Evolutionary conservation across 2,797 vertebrate genomes (phyloP), one percentile per base, ranked within the genome.

Genomic region (Kryptopterus vitreolus): DNA sequence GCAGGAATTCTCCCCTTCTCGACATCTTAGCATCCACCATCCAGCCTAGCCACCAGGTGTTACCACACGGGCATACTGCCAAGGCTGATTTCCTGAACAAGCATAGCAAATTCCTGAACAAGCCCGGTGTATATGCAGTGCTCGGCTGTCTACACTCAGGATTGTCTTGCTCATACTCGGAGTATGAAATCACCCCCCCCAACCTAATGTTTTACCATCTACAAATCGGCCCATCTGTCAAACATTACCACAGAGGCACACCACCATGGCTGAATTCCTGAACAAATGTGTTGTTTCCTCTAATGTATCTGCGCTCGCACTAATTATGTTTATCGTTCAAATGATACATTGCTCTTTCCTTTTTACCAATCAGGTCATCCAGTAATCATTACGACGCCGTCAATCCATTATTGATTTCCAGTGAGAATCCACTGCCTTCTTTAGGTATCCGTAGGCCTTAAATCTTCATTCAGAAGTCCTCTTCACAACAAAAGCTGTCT

Each of bases 81-180:
- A 72, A 59, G 59, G 26, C 26, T 53, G 59, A 76, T 43, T 59
- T 58, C 71, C 15, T 43, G 55, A 58, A 59, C 35, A 74, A 73
- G n/a, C 0, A 0, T 43, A 73, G 71, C 18, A n/a, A 74, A 52
- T 35, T 63, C 26, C 3, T 63, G 74, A 33, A 73, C 22, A 24
- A 73, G 74, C 12, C 13, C 10, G 35, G 26, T 48, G 26, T 38
- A 35, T 73, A 20, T 73, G 20, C 22, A 2, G 24, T 59, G 57
- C 24, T 59, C 6, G 35, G 16, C 38, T 9, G 50, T 61, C 24
- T 13, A n/a, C 24, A 50, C 1, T 46, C 35, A 43, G 24, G n/a
- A 29, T 35, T 71, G 50, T 55, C 31, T 35, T 55, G 29, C 11
- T 72, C 55, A 72, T 53, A 53, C 31, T 12, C 52, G n/a, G 31